Base-by-base conservation (phyloP, 1,140 invertebrate genomes). In the Neodiprion lecontei region DNA sequence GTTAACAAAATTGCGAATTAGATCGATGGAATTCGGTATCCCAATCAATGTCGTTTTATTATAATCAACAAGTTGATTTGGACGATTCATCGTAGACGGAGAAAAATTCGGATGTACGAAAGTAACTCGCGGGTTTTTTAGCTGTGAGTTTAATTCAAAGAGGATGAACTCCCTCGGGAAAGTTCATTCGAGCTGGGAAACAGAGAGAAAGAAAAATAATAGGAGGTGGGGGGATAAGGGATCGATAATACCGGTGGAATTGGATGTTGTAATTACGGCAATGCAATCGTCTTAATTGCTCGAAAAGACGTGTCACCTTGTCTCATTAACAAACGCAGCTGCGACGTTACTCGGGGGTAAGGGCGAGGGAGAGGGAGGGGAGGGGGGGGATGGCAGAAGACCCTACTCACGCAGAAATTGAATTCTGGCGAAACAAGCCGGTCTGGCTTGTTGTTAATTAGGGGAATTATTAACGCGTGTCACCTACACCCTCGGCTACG, bases 291-390 rank as follows among this genome's bases (percentile, higher is more conserved):
- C 11, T 61, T 61, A 17, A 61, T 61, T 61, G 53, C 53, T 61
- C 9, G 11, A 61, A 61, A 61, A 61, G 53, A 61, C n/a, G 53
- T 61, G 53, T 61, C 53, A 61, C 53, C 53, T 61, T 61, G 53
- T 61, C 53, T 61, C 53, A 17, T 61, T 61, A 61, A 61, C 53
- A 9, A 61, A 61, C 11, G 11, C 53, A 61, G 53, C 53, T 61
- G 53, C 76, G 7, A 17, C 14, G 75, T 78, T 7, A 78, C 77
- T 8, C 76, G 28, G 28, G 28, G 28, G 28, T 40, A 5, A 40
- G 5, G 5, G 28, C 0, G 5, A 21, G 28, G 28, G 28, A 40
- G 1, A 1, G 28, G 28, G 5, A 0, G 5, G 1, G 0, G 5
- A 0, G 0, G 5, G 28, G 1, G 0, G 28, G 28, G 28, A 4